Conservation (phyloP, 2,888 invertebrate species). For the Microplitis manilae region DNA sequence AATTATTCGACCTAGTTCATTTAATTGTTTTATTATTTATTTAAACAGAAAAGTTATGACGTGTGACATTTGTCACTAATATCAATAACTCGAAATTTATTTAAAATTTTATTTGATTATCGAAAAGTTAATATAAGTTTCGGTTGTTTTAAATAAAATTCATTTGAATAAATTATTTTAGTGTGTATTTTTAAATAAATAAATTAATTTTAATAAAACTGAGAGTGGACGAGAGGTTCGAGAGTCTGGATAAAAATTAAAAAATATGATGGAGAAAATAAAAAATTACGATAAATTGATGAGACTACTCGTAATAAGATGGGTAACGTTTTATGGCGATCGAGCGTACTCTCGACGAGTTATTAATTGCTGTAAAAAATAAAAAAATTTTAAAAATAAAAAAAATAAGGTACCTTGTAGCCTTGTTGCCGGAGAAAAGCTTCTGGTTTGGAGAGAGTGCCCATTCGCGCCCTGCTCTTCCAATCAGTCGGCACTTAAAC, state of each 20-base stretch:
- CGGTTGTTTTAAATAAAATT: too few species aligned
- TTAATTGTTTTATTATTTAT: neutral
- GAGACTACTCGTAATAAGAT: slow-evolving; percentile 61
- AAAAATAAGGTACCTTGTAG: slow-evolving; percentile 24
- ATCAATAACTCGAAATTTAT: too few species aligned
- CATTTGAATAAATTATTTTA: too few species aligned
- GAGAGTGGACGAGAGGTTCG: neutral
- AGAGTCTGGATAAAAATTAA: neutral
- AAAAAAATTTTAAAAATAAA: slow-evolving; percentile 49
- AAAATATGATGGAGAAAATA: slow-evolving; percentile 34
- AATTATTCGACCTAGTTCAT: neutral
- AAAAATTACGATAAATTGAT: slow-evolving; percentile 60
- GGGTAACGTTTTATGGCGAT: slow-evolving; percentile 58
- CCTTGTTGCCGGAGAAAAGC: neutral
- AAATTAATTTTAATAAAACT: neutral
- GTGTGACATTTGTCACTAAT: neutral
- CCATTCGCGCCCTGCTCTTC: slow-evolving; percentile 42
- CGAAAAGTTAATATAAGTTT: too few species aligned
- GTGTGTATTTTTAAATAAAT: too few species aligned
- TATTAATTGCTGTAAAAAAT: slow-evolving; percentile 62
- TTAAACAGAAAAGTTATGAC: neutral
- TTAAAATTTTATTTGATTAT: too few species aligned
- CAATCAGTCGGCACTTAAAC: neutral
- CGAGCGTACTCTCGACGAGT: slow-evolving; percentile 53
- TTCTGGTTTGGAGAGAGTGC: slow-evolving; percentile 25